Base-by-base conservation (phyloP, 2,113 vertebrate genomes). In the Piaya cayana region DNA sequence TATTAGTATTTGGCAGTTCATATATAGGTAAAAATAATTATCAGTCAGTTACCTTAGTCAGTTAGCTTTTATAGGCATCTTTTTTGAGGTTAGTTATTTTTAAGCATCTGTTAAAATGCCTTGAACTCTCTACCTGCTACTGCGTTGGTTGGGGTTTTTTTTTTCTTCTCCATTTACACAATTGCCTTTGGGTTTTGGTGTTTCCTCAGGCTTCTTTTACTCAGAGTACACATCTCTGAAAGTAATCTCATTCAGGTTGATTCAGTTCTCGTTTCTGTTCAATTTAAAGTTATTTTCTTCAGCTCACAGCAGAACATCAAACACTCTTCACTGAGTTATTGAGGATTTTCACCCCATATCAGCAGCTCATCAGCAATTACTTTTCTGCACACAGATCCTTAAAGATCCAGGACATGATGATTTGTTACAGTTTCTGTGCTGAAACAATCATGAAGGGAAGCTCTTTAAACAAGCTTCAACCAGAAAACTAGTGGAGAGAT, bases 351-450 rank as follows among this genome's bases (percentile, higher is more conserved):
- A 95, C 85, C 88, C 82, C 21, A 5, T 96, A 96, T 96, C 92
- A 93, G 75, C 82, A 95, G 90, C 94, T 94, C 81, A 95, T 96
- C 91, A 95, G 90, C 95, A 96, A 97, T 95, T 96, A 95, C 95
- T 95, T 94, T 91, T 90, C 94, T 91, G 75, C 90, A 82, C 94
- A 95, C 82, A 95, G 87, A 96, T 95, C 84, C 90, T 95, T 94
- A 96, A 96, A 96, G 96, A 95, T 90, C 85, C 92, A 77, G 82
- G 82, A 95, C 91, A 94, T 2, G 3, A 94, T 42, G 82, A 94
- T 94, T 94, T 95, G 94, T 94, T 95, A 80, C 86, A 85, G 70
- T 91, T 95, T 84, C 65, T 82, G 70, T 65, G 63, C 84, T 87
- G 94, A 95, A 95, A 95, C 91, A 96, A 95, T 95, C 75, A 60